Conservation (phyloP, 2,888 invertebrate species). For the Philaethria dido region DNA sequence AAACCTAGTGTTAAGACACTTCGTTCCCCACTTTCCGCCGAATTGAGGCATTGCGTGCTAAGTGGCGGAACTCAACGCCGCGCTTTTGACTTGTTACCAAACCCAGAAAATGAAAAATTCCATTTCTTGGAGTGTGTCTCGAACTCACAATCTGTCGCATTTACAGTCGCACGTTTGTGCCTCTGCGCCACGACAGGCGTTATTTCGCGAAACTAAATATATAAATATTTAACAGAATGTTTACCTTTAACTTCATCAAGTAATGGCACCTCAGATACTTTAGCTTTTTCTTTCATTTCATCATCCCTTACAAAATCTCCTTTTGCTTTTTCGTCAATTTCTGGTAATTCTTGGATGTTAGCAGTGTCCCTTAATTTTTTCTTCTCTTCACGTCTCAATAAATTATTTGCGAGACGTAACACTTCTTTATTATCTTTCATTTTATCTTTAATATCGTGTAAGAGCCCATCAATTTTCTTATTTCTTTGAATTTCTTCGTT, state of each 20-base stretch:
- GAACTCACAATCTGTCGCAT: no score
- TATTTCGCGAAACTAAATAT: neutral
- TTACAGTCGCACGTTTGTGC: no score
- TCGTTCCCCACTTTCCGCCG: no score
- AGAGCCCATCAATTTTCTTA: conserved; percentile 64
- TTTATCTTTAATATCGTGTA: conserved; percentile 72
- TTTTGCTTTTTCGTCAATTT: conserved; percentile 53
- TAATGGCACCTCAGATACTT: conserved; percentile 39
- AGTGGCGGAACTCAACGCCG: no score
- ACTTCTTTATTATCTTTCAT: conserved; percentile 78
- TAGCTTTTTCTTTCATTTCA: conserved; percentile 35
- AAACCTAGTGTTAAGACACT: no score
- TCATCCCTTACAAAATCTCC: conserved; percentile 57
- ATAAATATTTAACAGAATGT: neutral
- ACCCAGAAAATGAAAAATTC: no score
- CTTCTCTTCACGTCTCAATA: conserved; percentile 64
- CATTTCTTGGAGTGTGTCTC: no score
- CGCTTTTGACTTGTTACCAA: no score
- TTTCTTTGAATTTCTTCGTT: conserved; percentile 61
- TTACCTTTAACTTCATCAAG: conserved; percentile 43
- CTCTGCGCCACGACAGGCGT: no score
- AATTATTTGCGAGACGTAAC: conserved; percentile 66
- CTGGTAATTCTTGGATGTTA: conserved; percentile 50
- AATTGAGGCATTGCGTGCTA: no score
- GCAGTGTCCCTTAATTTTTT: conserved; percentile 52